phyloP scores from a whole-genome alignment of 2,113 vertebrate species.

The Casuarius casuarius region DNA sequence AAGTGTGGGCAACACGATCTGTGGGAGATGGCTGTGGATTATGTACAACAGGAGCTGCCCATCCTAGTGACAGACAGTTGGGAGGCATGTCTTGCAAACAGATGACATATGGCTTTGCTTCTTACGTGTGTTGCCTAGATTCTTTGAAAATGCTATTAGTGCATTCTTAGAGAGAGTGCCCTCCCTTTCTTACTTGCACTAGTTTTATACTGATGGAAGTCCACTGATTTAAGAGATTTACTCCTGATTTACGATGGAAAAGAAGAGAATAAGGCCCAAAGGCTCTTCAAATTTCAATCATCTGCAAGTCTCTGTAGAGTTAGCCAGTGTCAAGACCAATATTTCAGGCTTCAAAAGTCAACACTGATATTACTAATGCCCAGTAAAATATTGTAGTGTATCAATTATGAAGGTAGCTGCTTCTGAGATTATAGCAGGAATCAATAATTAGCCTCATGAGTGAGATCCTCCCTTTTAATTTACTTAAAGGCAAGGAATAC shows the following conservation, averaged over 20 bases:
- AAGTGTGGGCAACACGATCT: background rate
- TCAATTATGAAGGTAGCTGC: constrained; percentile 39
- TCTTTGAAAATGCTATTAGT: background rate
- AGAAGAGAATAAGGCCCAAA: background rate
- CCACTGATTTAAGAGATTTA: background rate
- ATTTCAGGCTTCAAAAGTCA: constrained; percentile 15
- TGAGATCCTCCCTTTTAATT: background rate
- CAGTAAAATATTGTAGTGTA: constrained; percentile 19
- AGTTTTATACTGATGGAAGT: background rate
- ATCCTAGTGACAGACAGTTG: background rate
- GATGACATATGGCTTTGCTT: background rate
- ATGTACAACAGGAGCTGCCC: background rate
- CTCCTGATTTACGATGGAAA: background rate
- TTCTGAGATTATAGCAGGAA: constrained; percentile 7
- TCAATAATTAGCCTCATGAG: background rate
- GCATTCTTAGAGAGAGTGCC: background rate
- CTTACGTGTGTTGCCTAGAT: background rate
- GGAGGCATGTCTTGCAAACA: background rate
- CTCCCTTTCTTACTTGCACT: background rate
- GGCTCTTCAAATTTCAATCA: background rate
- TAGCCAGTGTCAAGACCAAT: background rate
- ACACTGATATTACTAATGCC: background rate
- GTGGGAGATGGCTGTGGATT: background rate
- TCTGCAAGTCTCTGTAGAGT: background rate
- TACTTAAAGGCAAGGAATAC: background rate